phyloP scores from a whole-genome alignment of 2,797 vertebrate species.

The Steatocranus sp. region DNA sequence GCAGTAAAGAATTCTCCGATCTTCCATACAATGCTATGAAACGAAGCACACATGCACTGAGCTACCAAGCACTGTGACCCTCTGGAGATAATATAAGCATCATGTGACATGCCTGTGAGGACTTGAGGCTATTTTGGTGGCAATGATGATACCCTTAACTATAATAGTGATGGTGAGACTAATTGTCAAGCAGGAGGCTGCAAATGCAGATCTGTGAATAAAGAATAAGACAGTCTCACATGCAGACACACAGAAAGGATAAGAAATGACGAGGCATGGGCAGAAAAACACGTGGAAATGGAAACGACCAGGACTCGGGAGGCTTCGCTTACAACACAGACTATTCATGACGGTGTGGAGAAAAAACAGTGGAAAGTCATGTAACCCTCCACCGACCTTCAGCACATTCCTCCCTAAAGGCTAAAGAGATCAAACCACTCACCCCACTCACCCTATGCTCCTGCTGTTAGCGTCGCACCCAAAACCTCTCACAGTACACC shows the following conservation, averaged over 20 bases:
- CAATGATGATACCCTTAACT: slow-evolving; percentile 5
- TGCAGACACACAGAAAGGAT: neutral
- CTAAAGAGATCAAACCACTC: slow-evolving; percentile 13
- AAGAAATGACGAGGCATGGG: too few relatives aligned
- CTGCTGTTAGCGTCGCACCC: neutral
- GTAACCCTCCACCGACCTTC: neutral
- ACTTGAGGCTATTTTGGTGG: slow-evolving; percentile 24
- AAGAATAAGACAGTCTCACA: neutral
- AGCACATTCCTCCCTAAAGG: slow-evolving; percentile 51
- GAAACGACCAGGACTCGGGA: neutral
- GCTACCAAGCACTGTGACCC: neutral
- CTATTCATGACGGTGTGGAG: neutral
- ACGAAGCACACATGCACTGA: neutral
- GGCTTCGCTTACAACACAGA: neutral
- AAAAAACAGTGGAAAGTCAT: neutral
- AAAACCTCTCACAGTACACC: neutral
- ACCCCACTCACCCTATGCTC: neutral
- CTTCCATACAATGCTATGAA: neutral
- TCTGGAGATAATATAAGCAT: slow-evolving; percentile 5
- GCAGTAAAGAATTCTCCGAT: neutral
- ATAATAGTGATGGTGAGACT: slow-evolving; percentile 7
- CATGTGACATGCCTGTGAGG: slow-evolving; percentile 21
- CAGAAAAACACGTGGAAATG: neutral
- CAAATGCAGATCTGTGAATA: neutral
- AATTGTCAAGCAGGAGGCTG: neutral